phyloP scores from a whole-genome alignment of 1,140 invertebrate genomes.

The Palaemon carinicauda region DNA sequence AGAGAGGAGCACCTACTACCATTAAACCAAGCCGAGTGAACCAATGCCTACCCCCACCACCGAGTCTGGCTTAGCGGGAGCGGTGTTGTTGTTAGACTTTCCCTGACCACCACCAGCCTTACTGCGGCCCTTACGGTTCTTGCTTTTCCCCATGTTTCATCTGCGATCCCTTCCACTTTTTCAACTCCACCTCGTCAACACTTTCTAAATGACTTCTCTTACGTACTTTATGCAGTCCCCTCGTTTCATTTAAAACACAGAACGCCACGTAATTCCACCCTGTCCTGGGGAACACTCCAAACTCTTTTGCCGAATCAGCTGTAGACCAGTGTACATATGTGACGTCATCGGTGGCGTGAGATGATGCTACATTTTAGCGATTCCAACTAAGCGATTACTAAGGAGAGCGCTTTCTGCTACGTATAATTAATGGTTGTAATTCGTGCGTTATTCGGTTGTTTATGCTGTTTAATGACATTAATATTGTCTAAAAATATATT shows the following conservation, averaged over 20 bases:
- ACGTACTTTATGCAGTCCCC: background rate
- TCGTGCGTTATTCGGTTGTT: no score
- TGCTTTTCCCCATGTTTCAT: slow-evolving; percentile 21
- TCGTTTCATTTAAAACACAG: background rate
- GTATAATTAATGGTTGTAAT: no score
- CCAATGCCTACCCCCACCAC: slow-evolving; percentile 22
- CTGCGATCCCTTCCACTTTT: background rate
- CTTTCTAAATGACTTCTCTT: background rate
- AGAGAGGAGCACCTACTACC: slow-evolving; percentile 7
- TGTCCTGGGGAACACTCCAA: no score
- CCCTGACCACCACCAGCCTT: background rate
- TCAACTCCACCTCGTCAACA: background rate
- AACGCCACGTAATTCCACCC: background rate
- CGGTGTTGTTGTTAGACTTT: background rate
- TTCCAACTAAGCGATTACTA: no score
- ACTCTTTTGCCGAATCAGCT: background rate
- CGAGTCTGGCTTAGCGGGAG: slow-evolving; percentile 11
- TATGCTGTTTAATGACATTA: no score
- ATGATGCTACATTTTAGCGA: background rate
- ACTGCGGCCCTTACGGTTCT: slow-evolving; percentile 14
- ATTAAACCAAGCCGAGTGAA: background rate
- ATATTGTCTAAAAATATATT: no score
- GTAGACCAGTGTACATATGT: slow-evolving; percentile 17
- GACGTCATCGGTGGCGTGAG: slow-evolving; percentile 15
- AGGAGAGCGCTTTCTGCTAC: no score